Evolutionary conservation across 2,888 invertebrate species (phyloP).

Genomic region (Axea sp.): DNA sequence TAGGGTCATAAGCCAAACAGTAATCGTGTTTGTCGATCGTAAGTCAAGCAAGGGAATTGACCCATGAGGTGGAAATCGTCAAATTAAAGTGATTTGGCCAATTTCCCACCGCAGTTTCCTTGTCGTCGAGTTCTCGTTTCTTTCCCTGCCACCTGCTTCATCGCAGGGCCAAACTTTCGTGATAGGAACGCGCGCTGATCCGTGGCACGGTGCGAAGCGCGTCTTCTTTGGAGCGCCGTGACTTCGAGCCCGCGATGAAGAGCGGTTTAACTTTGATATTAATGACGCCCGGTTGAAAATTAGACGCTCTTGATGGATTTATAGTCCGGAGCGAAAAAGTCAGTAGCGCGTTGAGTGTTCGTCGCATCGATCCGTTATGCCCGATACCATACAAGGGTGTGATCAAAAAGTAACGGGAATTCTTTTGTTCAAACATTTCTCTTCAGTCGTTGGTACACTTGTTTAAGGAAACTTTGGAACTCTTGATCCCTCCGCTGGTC

Average conservation of each 20-base stretch:
- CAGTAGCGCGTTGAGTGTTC: too few relatives aligned
- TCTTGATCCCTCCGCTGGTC: too few relatives aligned
- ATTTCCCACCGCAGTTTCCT: constrained; percentile 17
- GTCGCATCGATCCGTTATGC: too few relatives aligned
- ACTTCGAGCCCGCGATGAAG: constrained; percentile 27
- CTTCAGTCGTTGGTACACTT: too few relatives aligned
- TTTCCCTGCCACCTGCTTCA: constrained; percentile 12
- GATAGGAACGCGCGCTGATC: constrained; percentile 47
- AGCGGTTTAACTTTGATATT: constrained; percentile 40
- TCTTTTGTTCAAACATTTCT: too few relatives aligned
- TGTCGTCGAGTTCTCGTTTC: constrained; percentile 19
- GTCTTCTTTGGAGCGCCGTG: constrained; percentile 37
- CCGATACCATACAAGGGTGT: too few relatives aligned
- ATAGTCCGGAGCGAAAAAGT: constrained; percentile 34
- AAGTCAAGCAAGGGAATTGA: constrained; percentile 13
- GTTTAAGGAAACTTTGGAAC: too few relatives aligned
- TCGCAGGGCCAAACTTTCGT: constrained; percentile 1
- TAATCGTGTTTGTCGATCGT: constrained; percentile 34
- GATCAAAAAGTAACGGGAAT: too few relatives aligned
- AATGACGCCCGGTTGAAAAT: constrained; percentile 42
- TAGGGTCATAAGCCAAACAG: constrained; percentile 14
- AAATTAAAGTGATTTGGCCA: not conserved
- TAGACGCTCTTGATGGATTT: constrained; percentile 50
- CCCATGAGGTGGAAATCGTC: constrained; percentile 13
- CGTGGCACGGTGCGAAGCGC: constrained; percentile 33